Evolutionary conservation across 2,888 invertebrate species (phyloP).

Genomic region (Morpho helenor): DNA sequence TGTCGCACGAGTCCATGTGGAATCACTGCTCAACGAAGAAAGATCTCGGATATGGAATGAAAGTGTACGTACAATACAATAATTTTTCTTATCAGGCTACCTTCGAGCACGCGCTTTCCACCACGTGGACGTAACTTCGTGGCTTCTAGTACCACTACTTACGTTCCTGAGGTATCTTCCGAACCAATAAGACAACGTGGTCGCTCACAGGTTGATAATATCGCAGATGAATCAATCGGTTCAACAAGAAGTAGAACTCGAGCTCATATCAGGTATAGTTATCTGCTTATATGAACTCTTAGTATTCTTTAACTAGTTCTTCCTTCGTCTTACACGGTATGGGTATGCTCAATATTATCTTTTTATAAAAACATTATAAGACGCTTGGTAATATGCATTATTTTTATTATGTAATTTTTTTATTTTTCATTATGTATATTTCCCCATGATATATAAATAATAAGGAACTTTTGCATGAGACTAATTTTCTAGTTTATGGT

Average conservation of each 20-base stretch:
- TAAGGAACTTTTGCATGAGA: no score
- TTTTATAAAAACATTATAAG: no score
- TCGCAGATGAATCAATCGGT: constrained; percentile 69
- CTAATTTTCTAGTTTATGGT: no score
- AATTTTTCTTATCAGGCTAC: constrained; percentile 74
- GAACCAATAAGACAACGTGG: constrained; percentile 64
- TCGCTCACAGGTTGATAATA: constrained; percentile 61
- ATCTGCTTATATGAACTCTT: not conserved
- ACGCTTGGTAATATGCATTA: no score
- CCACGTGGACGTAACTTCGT: constrained; percentile 81
- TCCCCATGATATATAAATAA: no score
- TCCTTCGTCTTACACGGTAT: constrained; percentile 7
- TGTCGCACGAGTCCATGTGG: constrained; percentile 23
- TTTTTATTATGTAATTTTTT: no score
- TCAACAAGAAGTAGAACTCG: constrained; percentile 77
- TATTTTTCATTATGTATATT: no score
- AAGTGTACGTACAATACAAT: constrained; percentile 29
- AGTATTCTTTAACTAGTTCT: constrained; percentile 1
- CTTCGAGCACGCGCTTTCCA: constrained; percentile 92
- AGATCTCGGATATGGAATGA: constrained; percentile 48
- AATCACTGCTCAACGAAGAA: constrained; percentile 25
- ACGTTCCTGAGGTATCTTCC: constrained; percentile 63
- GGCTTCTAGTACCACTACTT: constrained; percentile 69
- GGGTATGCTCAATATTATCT: constrained; percentile 9
- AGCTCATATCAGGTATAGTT: constrained; percentile 76